Evolutionary conservation across 2,888 invertebrate genomes (phyloP).

Genomic region (Autographa gamma): DNA sequence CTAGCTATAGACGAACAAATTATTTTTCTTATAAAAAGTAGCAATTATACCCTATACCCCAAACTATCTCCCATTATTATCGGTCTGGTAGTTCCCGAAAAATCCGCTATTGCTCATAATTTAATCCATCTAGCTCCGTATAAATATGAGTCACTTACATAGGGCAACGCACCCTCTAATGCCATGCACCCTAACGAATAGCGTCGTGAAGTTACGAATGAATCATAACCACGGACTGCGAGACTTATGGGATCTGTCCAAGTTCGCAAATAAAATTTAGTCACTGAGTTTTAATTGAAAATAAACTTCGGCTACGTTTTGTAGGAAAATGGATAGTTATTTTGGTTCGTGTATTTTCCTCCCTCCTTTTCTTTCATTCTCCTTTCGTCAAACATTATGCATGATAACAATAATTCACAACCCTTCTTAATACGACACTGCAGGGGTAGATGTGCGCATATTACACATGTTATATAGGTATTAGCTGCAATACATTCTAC

Average conservation of each 20-base stretch:
- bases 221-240: slow-evolving; percentile 56
- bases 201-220: slow-evolving; percentile 48
- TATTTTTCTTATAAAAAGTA: too few relatives aligned
- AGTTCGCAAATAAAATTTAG: slow-evolving; percentile 36
- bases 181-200: slow-evolving; percentile 61
- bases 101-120: slow-evolving; percentile 25
- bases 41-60: too few relatives aligned
- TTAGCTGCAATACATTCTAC: not conserved
- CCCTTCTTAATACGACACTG: not conserved
- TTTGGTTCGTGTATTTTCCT: not conserved
- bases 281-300: slow-evolving; percentile 47
- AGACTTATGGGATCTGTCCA: slow-evolving; percentile 54
- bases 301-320: slow-evolving; percentile 32
- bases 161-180: slow-evolving; percentile 64
- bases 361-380: not conserved
- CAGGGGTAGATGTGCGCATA: too few relatives aligned
- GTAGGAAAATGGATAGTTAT: slow-evolving; percentile 17
- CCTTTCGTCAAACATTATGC: not conserved
- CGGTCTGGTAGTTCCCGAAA: not conserved
- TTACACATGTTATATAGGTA: not conserved
- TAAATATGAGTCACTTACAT: slow-evolving; percentile 62
- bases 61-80: too few relatives aligned
- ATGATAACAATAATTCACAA: not conserved
- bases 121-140: slow-evolving; percentile 25
- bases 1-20: too few relatives aligned